These are phyloP conservation scores for Gnathonemus longibarbis DNA, from an alignment of 2,113 vertebrate genomes.

Conservation along the genomic window DNA sequence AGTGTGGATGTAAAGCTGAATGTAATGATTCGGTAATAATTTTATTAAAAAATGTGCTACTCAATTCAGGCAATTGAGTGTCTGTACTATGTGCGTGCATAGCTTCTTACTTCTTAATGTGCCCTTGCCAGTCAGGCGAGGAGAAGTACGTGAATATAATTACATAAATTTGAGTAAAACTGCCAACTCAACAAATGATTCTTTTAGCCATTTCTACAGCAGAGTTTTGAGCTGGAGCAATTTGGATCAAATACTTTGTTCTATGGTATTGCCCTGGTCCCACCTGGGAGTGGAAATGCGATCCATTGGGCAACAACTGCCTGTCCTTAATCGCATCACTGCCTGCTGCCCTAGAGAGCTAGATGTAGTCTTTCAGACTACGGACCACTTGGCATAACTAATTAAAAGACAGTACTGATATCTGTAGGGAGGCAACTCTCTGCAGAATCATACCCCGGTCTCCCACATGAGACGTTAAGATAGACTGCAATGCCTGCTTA, in stretches of 20 bases:
- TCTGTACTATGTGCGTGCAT: neutral
- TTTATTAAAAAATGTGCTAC: neutral
- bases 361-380: neutral
- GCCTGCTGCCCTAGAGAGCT: neutral
- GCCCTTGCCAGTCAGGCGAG: neutral
- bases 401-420: neutral
- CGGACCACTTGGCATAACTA: neutral
- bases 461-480: neutral
- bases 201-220: neutral
- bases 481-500: neutral
- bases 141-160: neutral
- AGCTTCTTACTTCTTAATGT: neutral
- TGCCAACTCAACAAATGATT: neutral
- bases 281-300: neutral
- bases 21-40: neutral
- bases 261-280: neutral
- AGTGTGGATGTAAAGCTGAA: neutral
- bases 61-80: neutral
- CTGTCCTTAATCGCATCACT: neutral
- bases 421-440: neutral
- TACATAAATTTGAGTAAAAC: neutral
- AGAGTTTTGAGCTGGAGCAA: neutral
- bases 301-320: neutral
- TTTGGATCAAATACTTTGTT: neutral
- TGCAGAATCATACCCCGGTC: neutral